Conservation (phyloP, 2,113 vertebrate genomes). For the Chloropsis hardwickii region DNA sequence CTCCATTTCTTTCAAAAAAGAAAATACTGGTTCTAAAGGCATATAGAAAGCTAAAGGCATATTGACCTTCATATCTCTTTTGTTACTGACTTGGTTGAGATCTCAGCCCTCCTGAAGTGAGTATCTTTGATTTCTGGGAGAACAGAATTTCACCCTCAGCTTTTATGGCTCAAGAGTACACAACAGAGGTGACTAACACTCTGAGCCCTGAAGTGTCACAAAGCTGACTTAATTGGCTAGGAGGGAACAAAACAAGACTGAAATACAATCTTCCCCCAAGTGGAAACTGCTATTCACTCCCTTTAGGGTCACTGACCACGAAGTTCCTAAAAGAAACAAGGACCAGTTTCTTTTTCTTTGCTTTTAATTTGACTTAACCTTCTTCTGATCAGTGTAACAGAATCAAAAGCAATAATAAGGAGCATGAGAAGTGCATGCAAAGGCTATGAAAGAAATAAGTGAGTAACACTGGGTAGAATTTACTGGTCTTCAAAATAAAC, state of each 20-base stretch:
- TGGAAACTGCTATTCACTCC: constrained; percentile 32
- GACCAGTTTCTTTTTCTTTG: neutral
- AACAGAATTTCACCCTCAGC: constrained; percentile 9
- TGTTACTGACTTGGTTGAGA: neutral
- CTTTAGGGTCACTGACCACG: constrained; percentile 34
- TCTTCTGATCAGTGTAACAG: neutral
- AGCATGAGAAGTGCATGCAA: neutral
- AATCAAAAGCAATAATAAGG: neutral
- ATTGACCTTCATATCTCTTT: neutral
- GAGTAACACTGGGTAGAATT: neutral
- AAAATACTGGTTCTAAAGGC: neutral
- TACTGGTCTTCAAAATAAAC: neutral
- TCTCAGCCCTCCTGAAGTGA: neutral
- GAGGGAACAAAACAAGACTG: constrained; percentile 38
- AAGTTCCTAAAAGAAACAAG: neutral
- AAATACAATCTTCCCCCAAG: constrained; percentile 42
- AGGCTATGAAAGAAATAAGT: neutral
- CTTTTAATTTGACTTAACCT: constrained; percentile 7
- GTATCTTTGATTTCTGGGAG: neutral
- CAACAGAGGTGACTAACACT: constrained; percentile 40
- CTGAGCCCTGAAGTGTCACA: neutral
- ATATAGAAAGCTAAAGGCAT: neutral
- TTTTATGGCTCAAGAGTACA: neutral
- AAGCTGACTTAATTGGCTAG: constrained; percentile 33
- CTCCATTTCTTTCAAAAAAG: neutral